Conservation (phyloP, 2,797 vertebrate genomes). For the Anas georgica region DNA sequence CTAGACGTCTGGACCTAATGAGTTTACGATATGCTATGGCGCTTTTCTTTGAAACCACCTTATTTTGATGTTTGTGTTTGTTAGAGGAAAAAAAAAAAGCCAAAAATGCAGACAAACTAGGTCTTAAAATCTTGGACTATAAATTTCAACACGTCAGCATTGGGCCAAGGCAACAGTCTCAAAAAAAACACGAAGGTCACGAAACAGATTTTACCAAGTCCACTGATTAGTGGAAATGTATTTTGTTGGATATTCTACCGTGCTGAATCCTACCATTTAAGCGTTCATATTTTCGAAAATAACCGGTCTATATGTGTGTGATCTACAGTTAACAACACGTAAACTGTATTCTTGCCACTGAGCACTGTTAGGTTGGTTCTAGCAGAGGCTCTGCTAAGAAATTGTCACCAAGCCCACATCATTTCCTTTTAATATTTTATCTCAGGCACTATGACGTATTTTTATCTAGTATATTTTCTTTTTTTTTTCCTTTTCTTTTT, state of each 20-base stretch:
- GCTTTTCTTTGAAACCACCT: conserved; percentile 90
- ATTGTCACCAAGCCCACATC: not conserved
- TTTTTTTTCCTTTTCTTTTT: not conserved
- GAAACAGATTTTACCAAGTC: conserved; percentile 31
- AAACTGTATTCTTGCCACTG: not conserved
- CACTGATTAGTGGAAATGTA: conserved; percentile 25
- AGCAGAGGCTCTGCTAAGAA: not conserved
- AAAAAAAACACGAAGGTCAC: conserved; percentile 69
- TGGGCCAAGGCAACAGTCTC: conserved; percentile 78
- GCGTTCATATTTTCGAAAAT: not conserved
- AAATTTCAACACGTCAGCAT: conserved; percentile 81
- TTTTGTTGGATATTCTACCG: conserved; percentile 18
- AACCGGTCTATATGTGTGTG: not conserved
- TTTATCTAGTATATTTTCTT: not conserved
- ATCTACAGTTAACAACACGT: not conserved
- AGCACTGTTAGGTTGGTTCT: not conserved
- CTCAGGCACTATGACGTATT: not conserved
- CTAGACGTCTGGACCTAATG: conserved; percentile 99
- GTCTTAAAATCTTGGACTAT: conserved; percentile 89
- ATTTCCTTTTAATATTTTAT: not conserved
- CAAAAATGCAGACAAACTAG: conserved; percentile 84
- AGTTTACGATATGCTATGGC: conserved; percentile 93
- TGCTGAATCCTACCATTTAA: not conserved
- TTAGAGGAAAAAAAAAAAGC: conserved; percentile 77
- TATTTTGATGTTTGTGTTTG: conserved; percentile 90